Evolutionary conservation across 2,113 vertebrate genomes (phyloP).

Genomic region (Saguinus imperator): DNA sequence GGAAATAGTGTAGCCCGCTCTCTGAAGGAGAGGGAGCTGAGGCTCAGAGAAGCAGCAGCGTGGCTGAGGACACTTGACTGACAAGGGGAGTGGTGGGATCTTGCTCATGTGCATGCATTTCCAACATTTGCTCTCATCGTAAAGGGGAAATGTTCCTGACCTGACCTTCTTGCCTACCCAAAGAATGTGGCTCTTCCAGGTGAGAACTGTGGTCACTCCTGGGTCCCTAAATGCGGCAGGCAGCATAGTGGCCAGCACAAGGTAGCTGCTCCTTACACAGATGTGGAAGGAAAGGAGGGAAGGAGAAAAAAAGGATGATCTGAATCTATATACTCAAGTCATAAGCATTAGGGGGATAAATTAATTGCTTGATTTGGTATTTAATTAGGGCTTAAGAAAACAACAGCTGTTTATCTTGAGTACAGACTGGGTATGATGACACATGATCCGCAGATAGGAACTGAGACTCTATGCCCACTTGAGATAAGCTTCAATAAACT

Average conservation of each 20-base stretch:
- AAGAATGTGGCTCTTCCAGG: neutral
- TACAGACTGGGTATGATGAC: conserved; percentile 24
- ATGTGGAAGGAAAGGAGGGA: neutral
- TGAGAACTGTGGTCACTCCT: neutral
- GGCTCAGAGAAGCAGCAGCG: neutral
- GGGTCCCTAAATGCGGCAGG: neutral
- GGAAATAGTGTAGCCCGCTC: neutral
- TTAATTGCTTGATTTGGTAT: conserved; percentile 63
- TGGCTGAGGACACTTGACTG: neutral
- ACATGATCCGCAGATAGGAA: neutral
- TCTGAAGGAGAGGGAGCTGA: neutral
- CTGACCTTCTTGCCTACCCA: neutral
- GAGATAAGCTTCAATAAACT: conserved; percentile 31
- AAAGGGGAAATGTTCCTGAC: neutral
- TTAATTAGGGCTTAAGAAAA: conserved; percentile 67
- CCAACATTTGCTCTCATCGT: fast-evolving
- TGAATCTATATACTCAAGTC: neutral
- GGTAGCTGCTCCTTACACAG: neutral
- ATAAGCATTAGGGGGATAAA: neutral
- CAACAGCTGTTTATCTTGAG: conserved; percentile 54
- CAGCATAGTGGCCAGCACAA: fast-evolving
- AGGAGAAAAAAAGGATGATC: neutral
- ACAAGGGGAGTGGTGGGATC: neutral
- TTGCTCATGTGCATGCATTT: fast-evolving
- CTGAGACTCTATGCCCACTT: neutral